Conservation (phyloP, 2,797 vertebrate species). For the Malacoraja senta region DNA sequence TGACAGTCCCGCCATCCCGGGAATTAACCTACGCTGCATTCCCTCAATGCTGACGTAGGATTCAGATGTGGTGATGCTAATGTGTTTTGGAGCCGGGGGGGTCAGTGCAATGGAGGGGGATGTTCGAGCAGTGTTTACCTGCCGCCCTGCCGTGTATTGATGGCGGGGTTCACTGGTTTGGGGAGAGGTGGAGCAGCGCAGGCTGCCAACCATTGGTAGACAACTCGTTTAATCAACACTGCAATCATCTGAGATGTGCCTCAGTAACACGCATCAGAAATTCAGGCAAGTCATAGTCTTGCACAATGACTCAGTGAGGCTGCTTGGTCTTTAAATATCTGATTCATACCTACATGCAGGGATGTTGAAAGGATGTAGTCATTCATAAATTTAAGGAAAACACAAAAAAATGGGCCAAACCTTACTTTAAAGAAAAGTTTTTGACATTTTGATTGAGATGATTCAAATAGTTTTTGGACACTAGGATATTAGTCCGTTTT, state of each 20-base stretch:
- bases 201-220: too few relatives aligned
- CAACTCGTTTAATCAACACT: not conserved
- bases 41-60: too few relatives aligned
- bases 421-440: not conserved
- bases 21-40: too few relatives aligned
- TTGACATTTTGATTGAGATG: not conserved
- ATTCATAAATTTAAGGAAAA: not conserved
- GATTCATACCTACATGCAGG: not conserved
- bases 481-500: not conserved
- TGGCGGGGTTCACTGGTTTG: too few relatives aligned
- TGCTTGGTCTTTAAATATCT: not conserved
- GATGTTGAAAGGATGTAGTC: not conserved
- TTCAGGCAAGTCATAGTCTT: not conserved
- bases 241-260: not conserved
- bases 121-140: too few relatives aligned
- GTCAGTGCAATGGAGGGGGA: too few relatives aligned
- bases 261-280: not conserved
- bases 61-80: too few relatives aligned
- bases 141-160: too few relatives aligned
- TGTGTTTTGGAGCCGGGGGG: too few relatives aligned
- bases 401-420: not conserved
- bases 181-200: too few relatives aligned
- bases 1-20: too few relatives aligned
- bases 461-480: not conserved
- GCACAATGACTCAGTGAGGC: not conserved